phyloP scores from a whole-genome alignment of 2,113 vertebrate genomes.

The Verasper variegatus region DNA sequence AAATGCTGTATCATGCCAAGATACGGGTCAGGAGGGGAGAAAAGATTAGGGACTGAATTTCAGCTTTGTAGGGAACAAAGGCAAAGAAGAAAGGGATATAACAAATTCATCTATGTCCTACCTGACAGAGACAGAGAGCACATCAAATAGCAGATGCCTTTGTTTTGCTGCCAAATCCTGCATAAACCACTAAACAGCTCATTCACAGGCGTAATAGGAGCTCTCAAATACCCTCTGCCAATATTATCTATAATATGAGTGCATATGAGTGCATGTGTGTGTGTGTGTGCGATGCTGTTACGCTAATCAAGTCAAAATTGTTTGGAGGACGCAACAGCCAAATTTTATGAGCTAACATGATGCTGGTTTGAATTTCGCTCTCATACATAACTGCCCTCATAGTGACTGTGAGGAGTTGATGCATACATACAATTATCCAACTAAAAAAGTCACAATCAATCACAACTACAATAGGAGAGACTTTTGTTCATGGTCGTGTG shows the following conservation, averaged over 20 bases:
- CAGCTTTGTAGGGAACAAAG: constrained; percentile 53
- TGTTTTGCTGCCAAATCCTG: constrained; percentile 64
- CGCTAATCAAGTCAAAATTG: constrained; percentile 30
- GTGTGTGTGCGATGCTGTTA: constrained; percentile 33
- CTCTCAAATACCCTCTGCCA: constrained; percentile 65
- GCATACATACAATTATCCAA: constrained; percentile 10
- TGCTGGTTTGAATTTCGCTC: constrained; percentile 6
- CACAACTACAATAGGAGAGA: not conserved
- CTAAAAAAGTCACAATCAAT: not conserved
- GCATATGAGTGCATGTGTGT: constrained; percentile 5
- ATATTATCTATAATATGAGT: constrained; percentile 53
- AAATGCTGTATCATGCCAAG: constrained; percentile 26
- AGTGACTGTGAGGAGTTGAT: not conserved
- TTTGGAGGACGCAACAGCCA: constrained; percentile 41
- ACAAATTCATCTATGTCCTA: constrained; percentile 54
- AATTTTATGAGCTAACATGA: constrained; percentile 16
- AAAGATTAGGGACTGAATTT: constrained; percentile 47
- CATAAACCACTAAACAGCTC: constrained; percentile 69
- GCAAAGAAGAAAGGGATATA: constrained; percentile 55
- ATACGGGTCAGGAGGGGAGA: constrained; percentile 28
- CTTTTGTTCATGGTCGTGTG: not conserved
- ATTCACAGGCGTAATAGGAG: constrained; percentile 66
- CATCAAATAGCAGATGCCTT: constrained; percentile 68
- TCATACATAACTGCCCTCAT: not conserved
- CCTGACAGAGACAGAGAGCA: constrained; percentile 63